Conservation (phyloP, 2,113 vertebrate species). For the Cacatua alba region DNA sequence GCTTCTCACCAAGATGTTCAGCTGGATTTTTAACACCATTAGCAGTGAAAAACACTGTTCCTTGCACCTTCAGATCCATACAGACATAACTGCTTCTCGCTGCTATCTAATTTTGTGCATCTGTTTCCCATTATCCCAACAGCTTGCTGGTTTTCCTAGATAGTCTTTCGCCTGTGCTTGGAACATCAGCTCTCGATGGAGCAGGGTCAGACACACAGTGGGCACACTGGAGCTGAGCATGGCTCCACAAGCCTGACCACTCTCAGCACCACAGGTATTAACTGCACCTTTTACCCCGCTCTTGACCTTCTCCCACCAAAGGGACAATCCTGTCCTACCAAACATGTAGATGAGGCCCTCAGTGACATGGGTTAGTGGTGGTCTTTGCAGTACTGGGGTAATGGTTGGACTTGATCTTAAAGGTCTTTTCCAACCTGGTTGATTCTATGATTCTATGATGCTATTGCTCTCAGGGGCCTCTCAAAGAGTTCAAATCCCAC, state of each 20-base stretch:
- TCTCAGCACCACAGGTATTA: background rate
- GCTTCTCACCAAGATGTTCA: background rate
- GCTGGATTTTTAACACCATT: background rate
- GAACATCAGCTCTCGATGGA: background rate
- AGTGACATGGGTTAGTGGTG: background rate
- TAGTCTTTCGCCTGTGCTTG: background rate
- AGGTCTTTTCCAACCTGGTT: background rate
- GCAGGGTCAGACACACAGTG: background rate
- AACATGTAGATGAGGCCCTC: background rate
- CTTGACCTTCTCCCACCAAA: background rate
- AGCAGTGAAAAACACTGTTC: background rate
- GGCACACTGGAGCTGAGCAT: accelerated
- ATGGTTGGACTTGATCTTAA: background rate
- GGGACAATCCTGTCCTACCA: background rate
- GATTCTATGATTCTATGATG: background rate
- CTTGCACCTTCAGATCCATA: background rate
- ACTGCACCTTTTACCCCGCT: background rate
- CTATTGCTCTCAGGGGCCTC: background rate
- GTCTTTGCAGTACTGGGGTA: background rate
- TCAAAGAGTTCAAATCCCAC: background rate
- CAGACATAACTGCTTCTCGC: background rate
- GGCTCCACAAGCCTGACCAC: accelerated
- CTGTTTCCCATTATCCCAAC: constrained; percentile 7
- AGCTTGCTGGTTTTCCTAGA: constrained; percentile 2
- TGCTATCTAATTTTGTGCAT: background rate